Conservation (phyloP, 2,797 vertebrate genomes). For the Girardinus metallicus region DNA sequence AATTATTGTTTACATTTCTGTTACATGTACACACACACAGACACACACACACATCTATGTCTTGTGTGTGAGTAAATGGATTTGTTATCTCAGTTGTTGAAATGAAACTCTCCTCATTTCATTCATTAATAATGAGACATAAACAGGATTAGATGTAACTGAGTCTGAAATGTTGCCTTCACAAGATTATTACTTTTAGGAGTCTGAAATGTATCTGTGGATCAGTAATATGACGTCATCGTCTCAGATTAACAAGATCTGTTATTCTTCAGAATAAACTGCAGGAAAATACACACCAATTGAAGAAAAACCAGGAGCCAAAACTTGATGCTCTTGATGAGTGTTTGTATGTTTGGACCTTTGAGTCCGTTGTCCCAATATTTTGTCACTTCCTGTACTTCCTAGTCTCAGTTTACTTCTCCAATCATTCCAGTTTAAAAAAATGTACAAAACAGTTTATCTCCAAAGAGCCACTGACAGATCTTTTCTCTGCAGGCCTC, state of each 20-base stretch:
- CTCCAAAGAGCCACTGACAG: conserved; percentile 61
- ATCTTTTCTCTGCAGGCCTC: conserved; percentile 51
- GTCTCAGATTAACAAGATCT: background rate
- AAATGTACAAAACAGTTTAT: conserved; percentile 74
- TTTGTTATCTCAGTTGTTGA: background rate
- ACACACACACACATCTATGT: background rate
- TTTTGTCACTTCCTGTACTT: conserved; percentile 23
- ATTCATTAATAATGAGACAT: background rate
- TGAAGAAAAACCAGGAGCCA: background rate
- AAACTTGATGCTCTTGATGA: background rate
- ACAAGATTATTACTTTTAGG: background rate
- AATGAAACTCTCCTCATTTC: background rate
- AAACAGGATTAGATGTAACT: background rate
- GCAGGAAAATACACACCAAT: background rate
- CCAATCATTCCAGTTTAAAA: conserved; percentile 64
- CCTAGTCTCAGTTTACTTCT: conserved; percentile 30
- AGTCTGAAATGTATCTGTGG: background rate
- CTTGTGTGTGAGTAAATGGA: background rate
- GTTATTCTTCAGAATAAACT: background rate
- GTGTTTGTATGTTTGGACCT: conserved; percentile 8
- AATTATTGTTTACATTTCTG: background rate
- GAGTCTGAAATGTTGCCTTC: background rate
- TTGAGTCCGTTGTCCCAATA: conserved; percentile 37
- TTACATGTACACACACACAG: background rate
- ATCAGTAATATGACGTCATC: background rate